Evolutionary conservation across 2,797 vertebrate species (phyloP).

Genomic region (Valencia hispanica): DNA sequence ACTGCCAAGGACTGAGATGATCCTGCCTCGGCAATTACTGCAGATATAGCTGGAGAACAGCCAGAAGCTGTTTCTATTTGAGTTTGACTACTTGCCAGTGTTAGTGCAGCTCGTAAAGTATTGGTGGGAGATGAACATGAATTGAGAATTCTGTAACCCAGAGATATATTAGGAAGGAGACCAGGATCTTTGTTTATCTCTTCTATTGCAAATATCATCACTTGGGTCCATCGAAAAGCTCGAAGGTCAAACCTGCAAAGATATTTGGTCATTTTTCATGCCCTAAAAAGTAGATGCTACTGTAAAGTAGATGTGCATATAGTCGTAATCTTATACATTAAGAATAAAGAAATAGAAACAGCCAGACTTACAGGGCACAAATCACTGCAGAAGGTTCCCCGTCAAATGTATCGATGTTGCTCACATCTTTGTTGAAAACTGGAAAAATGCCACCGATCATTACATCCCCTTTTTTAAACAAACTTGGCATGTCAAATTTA

Average conservation of each 20-base stretch:
- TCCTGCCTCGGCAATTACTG: constrained; percentile 80
- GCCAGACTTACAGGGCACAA: constrained; percentile 68
- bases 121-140: constrained; percentile 81
- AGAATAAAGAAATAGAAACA: background rate
- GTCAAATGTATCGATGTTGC: constrained; percentile 51
- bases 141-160: constrained; percentile 81
- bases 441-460: constrained; percentile 84
- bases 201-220: constrained; percentile 82
- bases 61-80: constrained; percentile 22
- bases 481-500: constrained; percentile 69
- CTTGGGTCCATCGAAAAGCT: constrained; percentile 80
- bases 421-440: constrained; percentile 77
- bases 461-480: constrained; percentile 75
- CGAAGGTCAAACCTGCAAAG: constrained; percentile 76
- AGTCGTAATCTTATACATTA: background rate
- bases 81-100: constrained; percentile 61
- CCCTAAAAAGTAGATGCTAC: background rate
- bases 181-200: constrained; percentile 77
- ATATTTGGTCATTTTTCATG: background rate
- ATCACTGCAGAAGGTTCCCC: constrained; percentile 55
- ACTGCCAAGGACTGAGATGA: constrained; percentile 82
- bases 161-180: constrained; percentile 78
- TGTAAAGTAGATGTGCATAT: background rate
- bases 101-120: constrained; percentile 74
- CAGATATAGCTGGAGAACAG: constrained; percentile 74